A percentile compares a stretch with the other conserved stretches of the same genome.
phyloP scores from a whole-genome alignment of 2,113 vertebrate genomes.

The Tretioscincus oriximinensis region DNA sequence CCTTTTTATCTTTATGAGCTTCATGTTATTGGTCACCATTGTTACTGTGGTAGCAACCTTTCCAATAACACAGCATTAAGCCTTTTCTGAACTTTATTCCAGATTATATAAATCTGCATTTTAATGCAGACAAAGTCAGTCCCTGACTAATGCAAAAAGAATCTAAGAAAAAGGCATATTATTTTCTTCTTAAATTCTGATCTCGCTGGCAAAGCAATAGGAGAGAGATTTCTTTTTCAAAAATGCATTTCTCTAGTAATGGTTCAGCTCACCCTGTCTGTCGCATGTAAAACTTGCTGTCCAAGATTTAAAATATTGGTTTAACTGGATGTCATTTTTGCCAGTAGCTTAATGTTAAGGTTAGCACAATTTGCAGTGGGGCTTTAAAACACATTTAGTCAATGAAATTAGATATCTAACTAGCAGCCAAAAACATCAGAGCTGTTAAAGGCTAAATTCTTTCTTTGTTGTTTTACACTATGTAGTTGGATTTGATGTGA shows the following conservation, averaged over 20 bases:
- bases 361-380: background rate
- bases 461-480: background rate
- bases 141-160: background rate
- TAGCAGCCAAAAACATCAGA: background rate
- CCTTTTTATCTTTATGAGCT: too few species aligned
- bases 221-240: background rate
- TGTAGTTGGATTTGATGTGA: constrained; percentile 4
- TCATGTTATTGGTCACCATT: too few species aligned
- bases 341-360: background rate
- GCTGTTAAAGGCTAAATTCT: background rate
- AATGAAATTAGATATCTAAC: background rate
- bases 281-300: background rate
- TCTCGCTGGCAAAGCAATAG: background rate
- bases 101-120: too few species aligned
- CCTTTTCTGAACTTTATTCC: too few species aligned
- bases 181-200: too few species aligned
- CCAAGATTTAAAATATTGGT: background rate
- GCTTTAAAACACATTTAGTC: fast-evolving
- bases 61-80: too few species aligned
- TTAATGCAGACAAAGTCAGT: too few species aligned
- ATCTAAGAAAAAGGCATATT: background rate
- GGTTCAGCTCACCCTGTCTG: background rate
- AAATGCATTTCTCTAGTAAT: background rate
- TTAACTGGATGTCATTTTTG: background rate
- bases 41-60: too few species aligned